Evolutionary conservation across 1,140 invertebrate species (phyloP), one percentile per base, ranked within the genome.

Genomic region (Apis florea): DNA sequence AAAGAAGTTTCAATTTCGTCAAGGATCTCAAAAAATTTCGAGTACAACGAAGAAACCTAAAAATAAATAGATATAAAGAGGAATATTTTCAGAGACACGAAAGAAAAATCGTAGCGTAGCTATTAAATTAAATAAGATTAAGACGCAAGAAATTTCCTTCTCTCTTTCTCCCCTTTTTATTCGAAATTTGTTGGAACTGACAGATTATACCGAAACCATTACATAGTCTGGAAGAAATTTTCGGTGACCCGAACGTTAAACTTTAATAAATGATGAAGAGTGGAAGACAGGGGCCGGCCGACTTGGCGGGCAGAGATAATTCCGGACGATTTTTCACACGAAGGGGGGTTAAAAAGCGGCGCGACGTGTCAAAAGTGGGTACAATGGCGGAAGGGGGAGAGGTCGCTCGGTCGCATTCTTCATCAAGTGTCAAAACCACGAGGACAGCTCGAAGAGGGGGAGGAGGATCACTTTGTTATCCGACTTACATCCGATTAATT

Each of bases 371-470:
- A 81, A 75, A 75, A 75, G 53, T 81, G 72, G 31, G n/a, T 58
- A 74, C 61, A 80, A 80, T 74, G 19, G 70, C 77, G 10, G 21
- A 26, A 21, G 63, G 17, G 19, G 13, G 59, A 47, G 17, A 17
- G 31, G 31, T 40, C 31, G 31, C 31, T 40, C 31, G 31, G n/a
- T 66, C 79, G 56, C 72, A 81, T 75, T 68, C 79, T 81, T 81
- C 72, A 81, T 11, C 12, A 51, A 58, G 63, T 75, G 79, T 81
- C 79, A 75, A 67, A 81, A 58, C 79, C 79, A 81, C 53, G 54
- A 54, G 72, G 54, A 67, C 40, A 58, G 40, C 9, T 13, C 19
- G 40, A 67, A 40, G 56, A 67, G 53, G n/a, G 64, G 63, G 4
- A 21, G 53, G n/a, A 73, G 63, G 5, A 21, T 47, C 77, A 64